Evolutionary conservation across 2,888 invertebrate genomes (phyloP).

Genomic region (Eupithecia subumbrata): DNA sequence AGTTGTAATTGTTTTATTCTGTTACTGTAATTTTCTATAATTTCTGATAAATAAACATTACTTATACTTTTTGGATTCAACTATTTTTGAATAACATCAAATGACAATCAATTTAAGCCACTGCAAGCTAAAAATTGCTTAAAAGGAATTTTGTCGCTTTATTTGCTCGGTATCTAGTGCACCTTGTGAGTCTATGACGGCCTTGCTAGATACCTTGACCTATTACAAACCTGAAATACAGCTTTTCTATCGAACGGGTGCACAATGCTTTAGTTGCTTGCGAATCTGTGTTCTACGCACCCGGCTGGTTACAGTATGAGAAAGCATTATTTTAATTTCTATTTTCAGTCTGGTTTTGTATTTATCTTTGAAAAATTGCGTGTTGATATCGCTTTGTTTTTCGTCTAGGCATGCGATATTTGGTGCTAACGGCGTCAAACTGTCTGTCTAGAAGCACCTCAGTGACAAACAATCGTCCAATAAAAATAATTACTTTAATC

Average conservation of each 20-base stretch:
- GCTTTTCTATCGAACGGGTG: neutral
- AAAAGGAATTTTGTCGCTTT: too few species aligned
- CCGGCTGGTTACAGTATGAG: neutral
- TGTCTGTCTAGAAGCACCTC: neutral
- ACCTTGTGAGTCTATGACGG: conserved; percentile 2
- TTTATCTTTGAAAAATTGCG: neutral
- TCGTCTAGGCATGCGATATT: neutral
- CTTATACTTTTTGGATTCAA: too few species aligned
- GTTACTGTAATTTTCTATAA: too few species aligned
- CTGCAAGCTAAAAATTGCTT: neutral
- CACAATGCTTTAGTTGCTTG: neutral
- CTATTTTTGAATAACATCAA: neutral
- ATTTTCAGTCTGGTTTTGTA: neutral
- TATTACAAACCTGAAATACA: conserved; percentile 29
- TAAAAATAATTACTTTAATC: neutral
- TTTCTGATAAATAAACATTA: too few species aligned
- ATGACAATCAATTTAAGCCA: neutral
- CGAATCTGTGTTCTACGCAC: neutral
- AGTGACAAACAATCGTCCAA: neutral
- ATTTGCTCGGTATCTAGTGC: neutral
- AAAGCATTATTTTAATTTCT: neutral
- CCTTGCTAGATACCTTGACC: conserved; percentile 22
- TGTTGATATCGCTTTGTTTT: neutral
- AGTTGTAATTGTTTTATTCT: too few species aligned
- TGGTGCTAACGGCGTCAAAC: neutral